Percentiles rank a stretch among this genome's conserved stretches.
These are phyloP conservation scores for Motacilla tschutschensis DNA, from an alignment of 2,113 vertebrate species.

Conservation along the genomic window DNA sequence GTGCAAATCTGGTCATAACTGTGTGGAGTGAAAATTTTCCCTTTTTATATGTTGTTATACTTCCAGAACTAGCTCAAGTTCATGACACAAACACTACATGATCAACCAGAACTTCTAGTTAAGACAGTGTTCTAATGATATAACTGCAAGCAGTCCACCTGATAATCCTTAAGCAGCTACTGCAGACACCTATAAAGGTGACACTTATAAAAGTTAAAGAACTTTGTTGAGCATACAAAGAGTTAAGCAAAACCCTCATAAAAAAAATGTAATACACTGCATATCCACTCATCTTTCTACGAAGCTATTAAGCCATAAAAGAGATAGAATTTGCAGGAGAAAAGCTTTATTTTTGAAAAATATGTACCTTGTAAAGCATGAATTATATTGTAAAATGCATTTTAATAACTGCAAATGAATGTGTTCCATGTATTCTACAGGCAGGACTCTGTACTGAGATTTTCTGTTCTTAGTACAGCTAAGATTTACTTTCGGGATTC, in stretches of 20 bases:
- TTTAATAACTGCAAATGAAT: neutral
- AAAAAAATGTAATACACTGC: neutral
- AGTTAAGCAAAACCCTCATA: neutral
- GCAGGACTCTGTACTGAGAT: neutral
- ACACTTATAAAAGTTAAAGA: neutral
- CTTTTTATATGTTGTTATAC: neutral
- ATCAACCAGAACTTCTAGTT: neutral
- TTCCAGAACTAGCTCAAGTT: neutral
- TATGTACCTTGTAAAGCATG: neutral
- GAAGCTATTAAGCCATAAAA: neutral
- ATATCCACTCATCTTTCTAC: neutral
- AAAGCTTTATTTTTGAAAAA: neutral
- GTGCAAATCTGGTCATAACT: neutral
- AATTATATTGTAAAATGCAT: neutral
- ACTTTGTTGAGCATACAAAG: neutral
- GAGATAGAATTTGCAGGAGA: neutral
- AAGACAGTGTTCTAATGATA: neutral
- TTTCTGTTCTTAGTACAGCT: neutral
- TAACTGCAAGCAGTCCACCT: neutral
- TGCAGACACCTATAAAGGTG: neutral
- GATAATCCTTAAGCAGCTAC: neutral
- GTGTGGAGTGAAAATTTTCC: neutral
- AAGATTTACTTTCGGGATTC: neutral
- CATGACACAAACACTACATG: neutral
- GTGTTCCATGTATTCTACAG: neutral